These are phyloP conservation scores for Phyllotis vaccarum DNA, from an alignment of 2,797 vertebrate species.

Conservation along the genomic window DNA sequence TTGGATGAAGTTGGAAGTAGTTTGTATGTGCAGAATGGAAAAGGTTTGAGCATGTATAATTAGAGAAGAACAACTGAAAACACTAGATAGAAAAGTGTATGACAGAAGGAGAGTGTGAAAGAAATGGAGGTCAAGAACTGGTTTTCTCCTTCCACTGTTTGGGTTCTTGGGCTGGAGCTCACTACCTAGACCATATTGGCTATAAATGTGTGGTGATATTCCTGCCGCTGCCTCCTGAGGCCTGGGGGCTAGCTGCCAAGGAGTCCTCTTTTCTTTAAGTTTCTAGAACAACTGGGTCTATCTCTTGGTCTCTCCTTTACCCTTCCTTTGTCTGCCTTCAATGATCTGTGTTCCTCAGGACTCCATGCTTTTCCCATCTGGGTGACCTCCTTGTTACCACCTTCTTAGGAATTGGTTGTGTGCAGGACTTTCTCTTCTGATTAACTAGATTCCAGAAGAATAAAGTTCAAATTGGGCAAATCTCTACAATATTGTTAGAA, in stretches of 20 bases:
- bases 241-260: background rate
- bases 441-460: constrained; percentile 43
- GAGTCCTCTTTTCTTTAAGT: background rate
- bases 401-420: background rate
- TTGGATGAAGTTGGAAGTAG: background rate
- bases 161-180: background rate
- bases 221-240: background rate
- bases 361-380: background rate
- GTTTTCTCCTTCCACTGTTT: background rate
- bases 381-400: background rate
- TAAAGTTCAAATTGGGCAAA: background rate
- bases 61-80: background rate
- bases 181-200: background rate
- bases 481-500: background rate
- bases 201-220: background rate
- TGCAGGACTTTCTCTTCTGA: background rate
- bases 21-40: background rate
- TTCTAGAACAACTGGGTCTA: background rate
- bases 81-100: background rate
- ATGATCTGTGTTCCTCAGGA: background rate
- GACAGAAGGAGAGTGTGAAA: background rate
- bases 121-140: background rate
- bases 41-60: background rate
- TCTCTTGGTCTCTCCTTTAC: background rate
- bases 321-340: background rate